Percentiles rank a stretch among this genome's conserved stretches.
phyloP scores from a whole-genome alignment of 53 echinoderm and acorn worm genomes.

The Holothuria scabra region DNA sequence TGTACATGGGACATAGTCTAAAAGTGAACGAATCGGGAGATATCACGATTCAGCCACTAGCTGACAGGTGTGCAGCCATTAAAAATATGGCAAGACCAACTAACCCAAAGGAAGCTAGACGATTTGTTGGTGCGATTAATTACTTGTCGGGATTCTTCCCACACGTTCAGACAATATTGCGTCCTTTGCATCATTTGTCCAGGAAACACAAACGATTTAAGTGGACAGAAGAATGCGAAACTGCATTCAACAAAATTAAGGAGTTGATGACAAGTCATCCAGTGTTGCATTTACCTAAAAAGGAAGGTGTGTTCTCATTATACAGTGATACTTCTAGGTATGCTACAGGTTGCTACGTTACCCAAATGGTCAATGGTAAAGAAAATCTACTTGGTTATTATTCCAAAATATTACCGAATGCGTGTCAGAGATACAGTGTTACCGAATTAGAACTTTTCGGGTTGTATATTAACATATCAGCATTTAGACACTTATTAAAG shows the following conservation, averaged over 20 bases:
- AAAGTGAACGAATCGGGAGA: conserved; percentile 11
- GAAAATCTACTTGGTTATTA: conserved; percentile 52
- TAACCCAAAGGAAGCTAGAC: not conserved
- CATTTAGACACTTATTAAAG: conserved; percentile 35
- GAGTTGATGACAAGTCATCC: conserved; percentile 50
- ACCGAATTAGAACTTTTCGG: conserved; percentile 56
- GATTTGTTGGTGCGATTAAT: conserved; percentile 45
- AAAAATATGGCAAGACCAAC: conserved; percentile 23
- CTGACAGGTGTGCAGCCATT: conserved; percentile 51
- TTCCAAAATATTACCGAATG: conserved; percentile 50
- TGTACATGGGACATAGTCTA: conserved; percentile 39
- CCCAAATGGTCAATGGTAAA: conserved; percentile 49
- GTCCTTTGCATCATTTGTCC: conserved; percentile 32
- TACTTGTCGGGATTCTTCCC: conserved; percentile 38
- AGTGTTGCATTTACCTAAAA: not conserved
- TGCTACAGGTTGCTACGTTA: conserved; percentile 48
- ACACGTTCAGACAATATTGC: conserved; percentile 27
- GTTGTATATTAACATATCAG: conserved; percentile 40
- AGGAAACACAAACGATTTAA: conserved; percentile 37
- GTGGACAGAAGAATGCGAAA: conserved; percentile 25
- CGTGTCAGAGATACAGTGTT: conserved; percentile 45
- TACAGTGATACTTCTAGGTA: conserved; percentile 20
- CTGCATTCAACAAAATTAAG: conserved; percentile 49
- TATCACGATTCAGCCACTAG: conserved; percentile 32
- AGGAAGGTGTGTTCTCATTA: not conserved